These are phyloP conservation scores for Phyto melanocephala DNA, from an alignment of 2,888 invertebrate species.

Conservation along the genomic window DNA sequence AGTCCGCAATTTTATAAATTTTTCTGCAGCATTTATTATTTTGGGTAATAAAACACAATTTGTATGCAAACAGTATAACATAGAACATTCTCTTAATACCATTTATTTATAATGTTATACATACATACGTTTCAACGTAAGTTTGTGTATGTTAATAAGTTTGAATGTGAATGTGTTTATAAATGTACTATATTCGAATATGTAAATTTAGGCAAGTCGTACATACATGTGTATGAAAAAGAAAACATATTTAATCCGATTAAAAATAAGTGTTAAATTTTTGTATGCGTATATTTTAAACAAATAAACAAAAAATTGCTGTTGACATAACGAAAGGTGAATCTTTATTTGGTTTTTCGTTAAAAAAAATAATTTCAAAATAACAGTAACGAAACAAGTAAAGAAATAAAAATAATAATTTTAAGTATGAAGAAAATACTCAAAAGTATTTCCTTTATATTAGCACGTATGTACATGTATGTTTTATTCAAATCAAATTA, in stretches of 20 bases:
- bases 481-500: no score
- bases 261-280: background rate
- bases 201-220: background rate
- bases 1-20: background rate
- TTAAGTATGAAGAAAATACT: no score
- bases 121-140: no score
- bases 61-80: background rate
- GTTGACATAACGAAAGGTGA: background rate
- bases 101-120: no score
- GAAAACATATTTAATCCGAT: slow-evolving; percentile 9
- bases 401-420: no score
- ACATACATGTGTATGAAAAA: no score
- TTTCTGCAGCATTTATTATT: background rate
- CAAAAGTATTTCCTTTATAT: no score
- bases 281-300: background rate
- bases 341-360: no score
- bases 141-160: no score
- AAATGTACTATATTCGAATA: background rate
- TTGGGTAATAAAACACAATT: background rate
- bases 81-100: background rate
- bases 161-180: background rate
- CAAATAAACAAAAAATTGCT: background rate
- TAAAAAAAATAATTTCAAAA: no score
- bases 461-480: no score
- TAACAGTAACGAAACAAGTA: no score